These are phyloP conservation scores for Alligator sinensis DNA, from an alignment of 2,113 vertebrate genomes.

Conservation along the genomic window DNA sequence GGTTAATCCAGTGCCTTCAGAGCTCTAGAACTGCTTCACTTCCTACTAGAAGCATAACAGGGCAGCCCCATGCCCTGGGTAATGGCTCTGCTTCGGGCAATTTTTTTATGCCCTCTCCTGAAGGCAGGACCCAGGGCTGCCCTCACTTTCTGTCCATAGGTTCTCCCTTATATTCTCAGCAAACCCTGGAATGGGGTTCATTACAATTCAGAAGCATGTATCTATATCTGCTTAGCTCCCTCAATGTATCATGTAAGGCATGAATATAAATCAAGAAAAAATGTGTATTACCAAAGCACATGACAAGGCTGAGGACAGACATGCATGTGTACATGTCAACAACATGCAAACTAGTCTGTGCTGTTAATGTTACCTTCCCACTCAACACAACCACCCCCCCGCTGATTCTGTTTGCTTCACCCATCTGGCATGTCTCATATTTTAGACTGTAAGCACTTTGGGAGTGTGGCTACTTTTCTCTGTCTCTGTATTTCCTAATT, in stretches of 20 bases:
- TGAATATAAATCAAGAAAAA: background rate
- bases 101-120: too few species aligned
- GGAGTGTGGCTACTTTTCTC: background rate
- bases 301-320: background rate
- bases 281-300: background rate
- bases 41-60: too few species aligned
- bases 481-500: too few species aligned
- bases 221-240: background rate
- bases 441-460: background rate
- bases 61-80: too few species aligned
- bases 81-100: too few species aligned
- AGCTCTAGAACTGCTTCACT: accelerated
- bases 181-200: background rate
- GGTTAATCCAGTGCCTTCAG: background rate
- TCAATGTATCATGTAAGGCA: background rate
- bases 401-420: too few species aligned
- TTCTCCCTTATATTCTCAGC: too few species aligned
- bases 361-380: background rate
- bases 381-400: too few species aligned
- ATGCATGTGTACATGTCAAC: too few species aligned
- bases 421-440: too few species aligned
- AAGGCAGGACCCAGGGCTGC: too few species aligned
- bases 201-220: background rate
- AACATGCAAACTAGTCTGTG: too few species aligned
- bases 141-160: background rate